Conservation (phyloP, 2,113 vertebrate species). For the Lepus europaeus region DNA sequence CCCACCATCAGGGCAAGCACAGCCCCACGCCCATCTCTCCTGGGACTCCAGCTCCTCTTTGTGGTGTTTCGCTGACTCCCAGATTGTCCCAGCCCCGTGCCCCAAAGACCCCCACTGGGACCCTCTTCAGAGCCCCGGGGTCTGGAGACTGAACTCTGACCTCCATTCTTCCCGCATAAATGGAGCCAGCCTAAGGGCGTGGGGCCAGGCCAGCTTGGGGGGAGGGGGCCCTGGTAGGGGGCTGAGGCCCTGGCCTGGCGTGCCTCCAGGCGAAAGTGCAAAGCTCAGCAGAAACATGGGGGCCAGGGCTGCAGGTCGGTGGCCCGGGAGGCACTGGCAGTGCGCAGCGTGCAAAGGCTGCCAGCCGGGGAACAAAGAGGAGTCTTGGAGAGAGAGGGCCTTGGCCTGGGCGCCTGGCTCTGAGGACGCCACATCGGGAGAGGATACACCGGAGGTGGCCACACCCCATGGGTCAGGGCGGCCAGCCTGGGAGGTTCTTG, state of each 20-base stretch:
- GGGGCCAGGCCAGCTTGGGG: not conserved
- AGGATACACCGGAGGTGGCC: not conserved
- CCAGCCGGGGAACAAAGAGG: conserved; percentile 71
- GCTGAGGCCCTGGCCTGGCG: not conserved
- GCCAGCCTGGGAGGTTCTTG: not conserved
- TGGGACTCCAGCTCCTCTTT: conserved; percentile 28
- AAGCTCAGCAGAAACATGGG: conserved; percentile 72
- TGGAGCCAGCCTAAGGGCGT: conserved; percentile 5
- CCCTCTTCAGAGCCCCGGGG: conserved; percentile 59
- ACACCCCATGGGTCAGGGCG: not conserved
- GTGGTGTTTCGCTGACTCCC: conserved; percentile 66
- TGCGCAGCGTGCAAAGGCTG: not conserved
- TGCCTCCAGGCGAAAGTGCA: conserved; percentile 61
- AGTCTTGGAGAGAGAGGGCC: conserved; percentile 19
- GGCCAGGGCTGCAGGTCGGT: conserved; percentile 37
- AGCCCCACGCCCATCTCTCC: not conserved
- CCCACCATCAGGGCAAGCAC: not conserved
- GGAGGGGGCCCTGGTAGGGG: not conserved
- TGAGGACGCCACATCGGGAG: not conserved
- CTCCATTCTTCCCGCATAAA: conserved; percentile 77
- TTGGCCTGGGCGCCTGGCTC: not conserved
- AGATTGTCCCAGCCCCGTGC: not conserved
- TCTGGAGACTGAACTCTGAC: conserved; percentile 80
- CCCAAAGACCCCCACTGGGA: conserved; percentile 56
- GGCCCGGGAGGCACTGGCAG: conserved; percentile 43